A percentile compares a stretch with the other conserved stretches of the same genome.
Evolutionary conservation across 2,888 invertebrate species (phyloP).

Genomic region (Megastigmus dorsalis): DNA sequence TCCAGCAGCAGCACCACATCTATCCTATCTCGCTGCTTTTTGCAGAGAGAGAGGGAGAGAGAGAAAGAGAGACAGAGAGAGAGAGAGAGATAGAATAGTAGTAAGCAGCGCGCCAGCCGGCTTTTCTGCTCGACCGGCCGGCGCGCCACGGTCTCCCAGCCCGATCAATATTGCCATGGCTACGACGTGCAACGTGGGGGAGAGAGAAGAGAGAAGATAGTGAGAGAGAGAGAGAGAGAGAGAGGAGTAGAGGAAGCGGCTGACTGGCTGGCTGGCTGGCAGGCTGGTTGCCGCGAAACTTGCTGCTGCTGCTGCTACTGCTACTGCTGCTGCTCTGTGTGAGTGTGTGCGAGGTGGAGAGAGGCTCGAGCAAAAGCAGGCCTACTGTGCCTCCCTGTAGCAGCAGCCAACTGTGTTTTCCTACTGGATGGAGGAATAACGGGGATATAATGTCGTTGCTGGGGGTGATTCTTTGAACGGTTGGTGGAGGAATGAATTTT

Average conservation of each 20-base stretch:
- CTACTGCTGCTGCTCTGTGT: too few relatives aligned
- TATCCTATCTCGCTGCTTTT: too few relatives aligned
- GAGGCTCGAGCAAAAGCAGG: constrained; percentile 15
- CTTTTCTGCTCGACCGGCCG: constrained; percentile 54
- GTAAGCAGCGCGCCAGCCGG: constrained; percentile 55
- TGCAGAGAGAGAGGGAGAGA: too few relatives aligned
- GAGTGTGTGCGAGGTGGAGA: too few relatives aligned
- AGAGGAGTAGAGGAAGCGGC: constrained; percentile 5
- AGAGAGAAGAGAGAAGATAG: not conserved
- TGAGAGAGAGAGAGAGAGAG: constrained; percentile 18
- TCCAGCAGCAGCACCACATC: too few relatives aligned
- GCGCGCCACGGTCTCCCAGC: constrained; percentile 36
- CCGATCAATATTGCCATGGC: constrained; percentile 72
- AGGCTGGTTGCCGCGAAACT: not conserved
- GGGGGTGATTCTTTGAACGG: too few relatives aligned
- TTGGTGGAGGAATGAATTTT: too few relatives aligned
- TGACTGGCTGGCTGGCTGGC: not conserved
- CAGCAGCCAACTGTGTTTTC: not conserved
- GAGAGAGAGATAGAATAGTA: too few relatives aligned
- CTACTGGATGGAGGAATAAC: too few relatives aligned
- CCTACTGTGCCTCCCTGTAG: not conserved
- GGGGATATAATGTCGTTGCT: too few relatives aligned
- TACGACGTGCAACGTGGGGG: constrained; percentile 57
- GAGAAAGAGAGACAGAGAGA: too few relatives aligned
- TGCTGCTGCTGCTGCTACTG: not conserved